These are phyloP conservation scores for Megalonaias nervosa DNA, from an alignment of 1,140 invertebrate species.

Conservation along the genomic window DNA sequence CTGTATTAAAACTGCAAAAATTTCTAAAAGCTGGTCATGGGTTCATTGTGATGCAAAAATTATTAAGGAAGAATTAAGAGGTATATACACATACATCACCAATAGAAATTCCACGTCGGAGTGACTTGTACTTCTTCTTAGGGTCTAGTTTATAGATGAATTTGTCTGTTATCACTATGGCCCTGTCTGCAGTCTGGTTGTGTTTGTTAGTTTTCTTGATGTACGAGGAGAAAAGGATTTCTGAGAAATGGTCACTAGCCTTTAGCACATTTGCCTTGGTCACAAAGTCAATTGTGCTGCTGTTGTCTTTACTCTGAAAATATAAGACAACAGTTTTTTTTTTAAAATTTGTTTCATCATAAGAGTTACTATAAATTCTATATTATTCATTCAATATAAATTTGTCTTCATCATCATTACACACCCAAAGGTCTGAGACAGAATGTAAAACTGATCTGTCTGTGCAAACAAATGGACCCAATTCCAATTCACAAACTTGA, in stretches of 20 bases:
- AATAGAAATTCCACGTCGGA: constrained; percentile 88
- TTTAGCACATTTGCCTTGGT: constrained; percentile 81
- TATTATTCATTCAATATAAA: too few relatives aligned
- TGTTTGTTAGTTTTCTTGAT: constrained; percentile 79
- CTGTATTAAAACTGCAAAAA: too few relatives aligned
- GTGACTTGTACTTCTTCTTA: constrained; percentile 83
- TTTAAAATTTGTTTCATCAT: too few relatives aligned
- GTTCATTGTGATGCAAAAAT: too few relatives aligned
- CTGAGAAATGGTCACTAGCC: constrained; percentile 81
- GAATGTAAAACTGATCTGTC: too few relatives aligned
- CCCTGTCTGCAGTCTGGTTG: constrained; percentile 92
- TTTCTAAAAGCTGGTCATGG: too few relatives aligned
- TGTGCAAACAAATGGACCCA: too few relatives aligned
- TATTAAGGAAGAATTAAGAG: background rate
- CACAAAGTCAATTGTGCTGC: constrained; percentile 80
- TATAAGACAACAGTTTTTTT: constrained; percentile 5
- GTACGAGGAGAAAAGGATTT: constrained; percentile 76
- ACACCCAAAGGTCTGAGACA: too few relatives aligned
- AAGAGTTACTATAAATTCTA: too few relatives aligned
- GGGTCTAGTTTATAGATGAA: constrained; percentile 92
- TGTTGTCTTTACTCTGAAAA: constrained; percentile 80
- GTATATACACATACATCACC: constrained; percentile 77
- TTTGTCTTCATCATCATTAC: too few relatives aligned
- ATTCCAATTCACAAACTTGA: too few relatives aligned
- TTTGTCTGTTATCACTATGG: constrained; percentile 89